Evolutionary conservation across 37 sponge, comb jelly and placozoan genomes (phyloP).

Genomic region (Dysidea cf. avara): DNA sequence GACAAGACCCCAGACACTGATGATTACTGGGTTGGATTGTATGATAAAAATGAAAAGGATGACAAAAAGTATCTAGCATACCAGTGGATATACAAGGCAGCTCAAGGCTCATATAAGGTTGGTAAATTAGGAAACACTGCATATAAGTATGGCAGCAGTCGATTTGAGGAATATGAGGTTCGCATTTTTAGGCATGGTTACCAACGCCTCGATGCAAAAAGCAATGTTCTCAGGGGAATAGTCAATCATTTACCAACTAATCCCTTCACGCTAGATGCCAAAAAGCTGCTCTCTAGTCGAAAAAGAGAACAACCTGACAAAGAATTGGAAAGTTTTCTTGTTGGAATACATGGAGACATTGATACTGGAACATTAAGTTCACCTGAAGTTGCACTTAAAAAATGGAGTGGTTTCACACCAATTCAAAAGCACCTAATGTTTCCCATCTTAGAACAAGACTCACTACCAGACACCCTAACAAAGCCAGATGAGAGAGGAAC

Average conservation of each 20-base stretch:
- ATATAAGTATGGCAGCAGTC: background rate
- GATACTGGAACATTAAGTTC: background rate
- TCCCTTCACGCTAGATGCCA: background rate
- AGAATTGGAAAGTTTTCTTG: background rate
- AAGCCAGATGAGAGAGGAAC: too few relatives aligned
- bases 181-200: slow-evolving; percentile 27
- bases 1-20: slow-evolving; percentile 16
- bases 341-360: background rate
- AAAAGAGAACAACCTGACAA: background rate
- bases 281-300: background rate
- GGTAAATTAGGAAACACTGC: slow-evolving; percentile 2
- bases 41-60: too few relatives aligned
- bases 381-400: too few relatives aligned
- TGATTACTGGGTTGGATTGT: background rate
- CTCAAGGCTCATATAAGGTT: slow-evolving; percentile 29
- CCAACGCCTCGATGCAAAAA: slow-evolving; percentile 21
- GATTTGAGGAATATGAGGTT: slow-evolving; percentile 17
- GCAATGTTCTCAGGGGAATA: too few relatives aligned
- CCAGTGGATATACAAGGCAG: slow-evolving; percentile 22
- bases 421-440: too few relatives aligned
- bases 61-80: slow-evolving; percentile 14
- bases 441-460: too few relatives aligned
- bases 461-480: too few relatives aligned
- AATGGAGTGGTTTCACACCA: too few relatives aligned
- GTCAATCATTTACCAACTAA: too few relatives aligned